Percentiles rank a stretch among this genome's conserved stretches.
Evolutionary conservation across 2,888 invertebrate species (phyloP).

Genomic region (Pinctada fucata): DNA sequence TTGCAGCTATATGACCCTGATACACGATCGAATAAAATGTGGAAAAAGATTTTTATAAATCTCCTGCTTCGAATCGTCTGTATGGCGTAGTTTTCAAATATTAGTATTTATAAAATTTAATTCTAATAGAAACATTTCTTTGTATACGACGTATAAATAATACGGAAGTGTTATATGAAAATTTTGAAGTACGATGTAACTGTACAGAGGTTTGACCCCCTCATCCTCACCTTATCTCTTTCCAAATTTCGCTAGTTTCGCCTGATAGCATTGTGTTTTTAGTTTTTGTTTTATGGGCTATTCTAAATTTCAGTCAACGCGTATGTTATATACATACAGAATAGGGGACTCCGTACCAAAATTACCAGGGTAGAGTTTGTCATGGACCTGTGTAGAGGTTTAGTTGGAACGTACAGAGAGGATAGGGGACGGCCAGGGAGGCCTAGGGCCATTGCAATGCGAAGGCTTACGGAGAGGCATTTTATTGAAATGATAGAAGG

Average conservation of each 20-base stretch:
- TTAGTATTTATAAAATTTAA: too few species aligned
- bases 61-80: neutral
- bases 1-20: conserved; percentile 3
- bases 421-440: neutral
- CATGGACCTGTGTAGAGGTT: neutral
- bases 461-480: neutral
- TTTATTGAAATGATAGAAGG: neutral
- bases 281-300: too few species aligned
- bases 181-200: too few species aligned
- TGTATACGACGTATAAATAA: too few species aligned
- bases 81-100: too few species aligned
- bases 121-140: too few species aligned
- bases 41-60: conserved; percentile 9
- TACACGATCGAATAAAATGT: neutral
- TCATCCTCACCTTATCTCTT: too few species aligned
- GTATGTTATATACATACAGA: neutral
- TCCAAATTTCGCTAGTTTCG: too few species aligned
- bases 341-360: neutral
- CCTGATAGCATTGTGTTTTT: too few species aligned
- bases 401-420: neutral
- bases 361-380: neutral
- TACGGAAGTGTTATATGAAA: too few species aligned
- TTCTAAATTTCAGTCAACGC: neutral
- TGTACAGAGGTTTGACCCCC: too few species aligned
- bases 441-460: neutral